These are phyloP conservation scores for Eudemis profundana DNA, from an alignment of 2,888 invertebrate genomes.

Conservation along the genomic window DNA sequence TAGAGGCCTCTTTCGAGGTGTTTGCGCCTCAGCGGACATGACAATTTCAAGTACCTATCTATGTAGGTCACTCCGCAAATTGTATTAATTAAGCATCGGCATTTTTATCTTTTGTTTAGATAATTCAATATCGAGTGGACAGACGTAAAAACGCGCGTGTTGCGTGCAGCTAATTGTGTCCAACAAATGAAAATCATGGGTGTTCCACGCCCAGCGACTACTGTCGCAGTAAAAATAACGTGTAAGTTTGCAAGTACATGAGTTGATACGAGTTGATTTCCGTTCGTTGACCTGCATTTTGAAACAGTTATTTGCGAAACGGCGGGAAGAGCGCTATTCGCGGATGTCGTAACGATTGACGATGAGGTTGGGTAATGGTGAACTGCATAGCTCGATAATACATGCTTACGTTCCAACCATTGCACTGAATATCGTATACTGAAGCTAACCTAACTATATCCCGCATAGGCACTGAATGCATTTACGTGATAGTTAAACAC, in stretches of 20 bases:
- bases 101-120: conserved; percentile 18
- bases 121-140: conserved; percentile 15
- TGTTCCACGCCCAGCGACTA: conserved; percentile 13
- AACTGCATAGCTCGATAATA: conserved; percentile 24
- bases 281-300: conserved; percentile 37
- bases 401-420: conserved; percentile 15
- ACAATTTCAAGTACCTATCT: conserved; percentile 21
- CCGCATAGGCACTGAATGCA: not conserved
- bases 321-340: conserved; percentile 45
- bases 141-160: conserved; percentile 10
- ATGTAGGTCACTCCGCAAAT: conserved; percentile 33
- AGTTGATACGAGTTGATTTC: conserved; percentile 19
- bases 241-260: conserved; percentile 4
- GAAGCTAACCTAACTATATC: not conserved
- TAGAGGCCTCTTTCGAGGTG: conserved; percentile 23
- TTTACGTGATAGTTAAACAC: no score
- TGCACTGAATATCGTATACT: conserved; percentile 12
- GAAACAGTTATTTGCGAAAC: conserved; percentile 46
- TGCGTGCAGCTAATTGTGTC: conserved; percentile 12
- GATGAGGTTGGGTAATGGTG: conserved; percentile 46
- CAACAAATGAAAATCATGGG: conserved; percentile 9
- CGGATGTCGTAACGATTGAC: conserved; percentile 49
- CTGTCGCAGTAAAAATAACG: not conserved
- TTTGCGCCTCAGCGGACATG: conserved; percentile 14
- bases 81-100: conserved; percentile 29